phyloP scores from a whole-genome alignment of 2,888 invertebrate genomes.

The Drosophila histrio region DNA sequence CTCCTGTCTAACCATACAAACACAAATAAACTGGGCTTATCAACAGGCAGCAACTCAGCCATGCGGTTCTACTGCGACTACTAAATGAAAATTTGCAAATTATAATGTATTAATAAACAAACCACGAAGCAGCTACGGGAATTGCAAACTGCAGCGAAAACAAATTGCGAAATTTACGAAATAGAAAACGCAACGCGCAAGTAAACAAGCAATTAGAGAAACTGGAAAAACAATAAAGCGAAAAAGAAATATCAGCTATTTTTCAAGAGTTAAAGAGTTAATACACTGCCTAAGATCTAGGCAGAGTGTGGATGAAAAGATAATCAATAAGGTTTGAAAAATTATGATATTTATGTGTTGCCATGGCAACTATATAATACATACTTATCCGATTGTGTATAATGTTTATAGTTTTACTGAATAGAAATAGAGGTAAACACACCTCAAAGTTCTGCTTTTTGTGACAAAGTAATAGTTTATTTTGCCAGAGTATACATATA shows the following conservation, averaged over 20 bases:
- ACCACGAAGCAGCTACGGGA: conserved; percentile 9
- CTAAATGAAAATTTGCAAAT: conserved; percentile 30
- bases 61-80: conserved; percentile 1
- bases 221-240: conserved; percentile 21
- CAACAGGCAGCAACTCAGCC: conserved; percentile 17
- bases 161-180: conserved; percentile 36
- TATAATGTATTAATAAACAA: conserved; percentile 49
- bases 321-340: background rate
- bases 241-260: background rate
- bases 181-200: conserved; percentile 58
- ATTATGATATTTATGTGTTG: background rate
- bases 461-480: background rate
- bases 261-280: background rate
- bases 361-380: background rate
- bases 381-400: background rate
- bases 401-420: background rate
- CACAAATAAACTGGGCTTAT: conserved; percentile 44
- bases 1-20: conserved; percentile 11
- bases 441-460: background rate
- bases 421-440: background rate
- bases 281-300: background rate
- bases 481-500: conserved; percentile 5
- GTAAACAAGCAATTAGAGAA: conserved; percentile 73
- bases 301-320: no score
- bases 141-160: conserved; percentile 21